Evolutionary conservation across 2,888 invertebrate species (phyloP).

Genomic region (Tiphia femorata): DNA sequence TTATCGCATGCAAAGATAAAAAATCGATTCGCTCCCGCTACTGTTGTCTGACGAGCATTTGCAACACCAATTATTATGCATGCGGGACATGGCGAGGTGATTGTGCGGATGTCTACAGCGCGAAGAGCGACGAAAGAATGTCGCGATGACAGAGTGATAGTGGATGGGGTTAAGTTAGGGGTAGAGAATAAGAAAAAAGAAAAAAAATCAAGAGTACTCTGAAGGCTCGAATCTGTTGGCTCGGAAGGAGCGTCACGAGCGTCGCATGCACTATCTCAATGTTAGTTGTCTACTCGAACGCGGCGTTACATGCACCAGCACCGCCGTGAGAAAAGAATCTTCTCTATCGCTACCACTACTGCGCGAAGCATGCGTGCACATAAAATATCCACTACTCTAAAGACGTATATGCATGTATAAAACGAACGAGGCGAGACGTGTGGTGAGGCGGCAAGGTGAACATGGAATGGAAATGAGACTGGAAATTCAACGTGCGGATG

Average conservation of each 20-base stretch:
- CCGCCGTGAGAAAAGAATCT: neutral
- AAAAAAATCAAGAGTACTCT: conserved; percentile 25
- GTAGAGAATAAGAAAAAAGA: conserved; percentile 26
- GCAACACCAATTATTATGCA: conserved; percentile 26
- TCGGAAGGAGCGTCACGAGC: conserved; percentile 29
- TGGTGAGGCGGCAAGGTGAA: conserved; percentile 32
- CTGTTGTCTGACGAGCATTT: conserved; percentile 36
- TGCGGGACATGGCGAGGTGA: conserved; percentile 43
- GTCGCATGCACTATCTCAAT: conserved; percentile 27
- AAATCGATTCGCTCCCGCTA: conserved; percentile 42
- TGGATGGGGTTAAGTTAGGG: conserved; percentile 12
- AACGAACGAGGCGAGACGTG: conserved; percentile 51
- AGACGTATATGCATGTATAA: conserved; percentile 37
- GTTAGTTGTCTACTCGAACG: conserved; percentile 35
- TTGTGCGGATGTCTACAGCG: conserved; percentile 46
- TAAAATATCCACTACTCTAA: no score
- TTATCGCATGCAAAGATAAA: conserved; percentile 33
- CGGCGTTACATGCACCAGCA: conserved; percentile 35
- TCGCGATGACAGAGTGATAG: conserved; percentile 22
- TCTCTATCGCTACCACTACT: neutral
- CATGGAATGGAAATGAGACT: conserved; percentile 3
- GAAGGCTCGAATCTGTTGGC: conserved; percentile 22
- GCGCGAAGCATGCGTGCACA: conserved; percentile 35
- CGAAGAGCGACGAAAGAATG: conserved; percentile 25
- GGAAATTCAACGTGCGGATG: neutral